phyloP scores from a whole-genome alignment of 2,113 vertebrate species.

The Saguinus imperator region DNA sequence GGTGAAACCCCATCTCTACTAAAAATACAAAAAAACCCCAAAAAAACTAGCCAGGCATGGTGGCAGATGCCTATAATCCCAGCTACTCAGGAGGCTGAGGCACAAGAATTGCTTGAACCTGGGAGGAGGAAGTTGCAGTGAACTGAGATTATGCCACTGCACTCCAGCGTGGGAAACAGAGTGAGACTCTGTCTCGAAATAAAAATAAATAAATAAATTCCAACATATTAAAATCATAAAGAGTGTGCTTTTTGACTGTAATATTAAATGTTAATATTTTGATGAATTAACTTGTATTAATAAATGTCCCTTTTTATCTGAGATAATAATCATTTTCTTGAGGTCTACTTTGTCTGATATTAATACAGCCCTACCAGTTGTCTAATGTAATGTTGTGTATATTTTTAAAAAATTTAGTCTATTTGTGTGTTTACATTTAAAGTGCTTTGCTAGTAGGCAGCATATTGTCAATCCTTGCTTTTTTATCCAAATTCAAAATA shows the following conservation, averaged over 20 bases:
- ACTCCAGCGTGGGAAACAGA: too few relatives aligned
- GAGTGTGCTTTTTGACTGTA: slow-evolving; percentile 1
- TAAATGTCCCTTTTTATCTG: neutral
- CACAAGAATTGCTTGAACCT: too few relatives aligned
- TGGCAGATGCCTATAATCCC: too few relatives aligned
- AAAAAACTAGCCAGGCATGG: too few relatives aligned
- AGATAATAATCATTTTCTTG: neutral
- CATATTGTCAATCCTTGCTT: neutral
- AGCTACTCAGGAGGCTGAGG: too few relatives aligned
- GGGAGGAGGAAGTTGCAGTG: too few relatives aligned
- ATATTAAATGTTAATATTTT: slow-evolving; percentile 9
- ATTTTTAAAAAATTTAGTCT: neutral
- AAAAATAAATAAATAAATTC: neutral
- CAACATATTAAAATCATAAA: neutral
- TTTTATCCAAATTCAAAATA: slow-evolving; percentile 24
- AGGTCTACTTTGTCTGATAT: slow-evolving; percentile 13
- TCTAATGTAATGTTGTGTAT: neutral
- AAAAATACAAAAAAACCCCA: too few relatives aligned
- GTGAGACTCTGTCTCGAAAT: too few relatives aligned
- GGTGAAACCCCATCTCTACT: too few relatives aligned
- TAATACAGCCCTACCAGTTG: neutral
- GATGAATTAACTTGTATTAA: neutral
- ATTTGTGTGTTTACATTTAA: slow-evolving; percentile 42
- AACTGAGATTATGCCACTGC: too few relatives aligned
- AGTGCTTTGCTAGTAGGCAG: neutral